phyloP scores from a whole-genome alignment of 2,797 vertebrate genomes.

The Gymnothorax javanicus region DNA sequence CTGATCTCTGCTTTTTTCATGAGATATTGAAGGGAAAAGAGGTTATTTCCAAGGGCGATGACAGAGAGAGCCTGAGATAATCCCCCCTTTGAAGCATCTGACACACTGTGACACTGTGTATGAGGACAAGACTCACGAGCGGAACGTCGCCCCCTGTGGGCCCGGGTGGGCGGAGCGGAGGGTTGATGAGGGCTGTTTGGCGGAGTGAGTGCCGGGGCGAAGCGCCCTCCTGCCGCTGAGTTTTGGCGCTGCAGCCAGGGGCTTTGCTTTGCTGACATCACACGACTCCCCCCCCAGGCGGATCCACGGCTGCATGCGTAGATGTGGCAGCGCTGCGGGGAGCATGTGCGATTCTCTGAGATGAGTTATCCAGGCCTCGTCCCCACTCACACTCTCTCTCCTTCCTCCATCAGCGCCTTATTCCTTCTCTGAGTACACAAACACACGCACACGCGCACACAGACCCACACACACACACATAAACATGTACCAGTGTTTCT shows the following conservation, averaged over 20 bases:
- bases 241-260: background rate
- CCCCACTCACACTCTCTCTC: background rate
- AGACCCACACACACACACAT: no score
- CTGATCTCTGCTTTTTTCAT: background rate
- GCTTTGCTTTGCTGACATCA: background rate
- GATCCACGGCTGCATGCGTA: background rate
- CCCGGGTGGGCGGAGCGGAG: background rate
- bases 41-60: background rate
- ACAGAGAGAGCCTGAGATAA: background rate
- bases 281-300: background rate
- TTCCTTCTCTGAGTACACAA: background rate
- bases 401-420: background rate
- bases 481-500: no score
- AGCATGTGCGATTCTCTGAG: background rate
- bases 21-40: slow-evolving; percentile 5
- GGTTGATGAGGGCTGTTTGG: background rate
- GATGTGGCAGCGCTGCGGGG: background rate
- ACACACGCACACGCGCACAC: background rate
- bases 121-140: background rate
- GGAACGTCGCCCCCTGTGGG: background rate
- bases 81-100: background rate
- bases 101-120: background rate
- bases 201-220: background rate
- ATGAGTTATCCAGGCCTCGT: background rate
- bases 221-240: background rate